Percentiles rank a stretch among this genome's conserved stretches.
phyloP scores from a whole-genome alignment of 2,888 invertebrate genomes.

The Sussaba pulchella region DNA sequence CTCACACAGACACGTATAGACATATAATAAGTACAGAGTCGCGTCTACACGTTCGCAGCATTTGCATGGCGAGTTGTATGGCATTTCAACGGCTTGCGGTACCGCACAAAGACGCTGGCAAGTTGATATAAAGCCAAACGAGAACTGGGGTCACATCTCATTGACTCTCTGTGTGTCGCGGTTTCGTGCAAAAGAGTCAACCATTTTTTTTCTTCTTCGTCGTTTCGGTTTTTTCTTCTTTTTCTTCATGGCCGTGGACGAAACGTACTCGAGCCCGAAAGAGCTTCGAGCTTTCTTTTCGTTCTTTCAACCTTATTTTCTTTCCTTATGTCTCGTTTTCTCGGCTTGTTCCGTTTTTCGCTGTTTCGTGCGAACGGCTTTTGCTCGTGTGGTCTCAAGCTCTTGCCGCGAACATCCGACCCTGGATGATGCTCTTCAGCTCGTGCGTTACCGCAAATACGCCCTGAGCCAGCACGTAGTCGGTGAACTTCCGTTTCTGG shows the following conservation, averaged over 20 bases:
- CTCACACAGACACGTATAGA: too few relatives aligned
- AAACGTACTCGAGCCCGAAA: not conserved
- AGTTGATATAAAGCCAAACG: slow-evolving; percentile 16
- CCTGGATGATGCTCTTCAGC: slow-evolving; percentile 4
- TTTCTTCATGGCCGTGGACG: not conserved
- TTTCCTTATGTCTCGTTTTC: not conserved
- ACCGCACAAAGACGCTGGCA: slow-evolving; percentile 19
- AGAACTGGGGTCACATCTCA: slow-evolving; percentile 25
- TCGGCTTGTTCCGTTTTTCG: slow-evolving; percentile 12
- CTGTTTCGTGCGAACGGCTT: slow-evolving; percentile 8
- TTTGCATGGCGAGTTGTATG: slow-evolving; percentile 42
- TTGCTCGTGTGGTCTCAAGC: not conserved
- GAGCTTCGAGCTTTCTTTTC: slow-evolving; percentile 22
- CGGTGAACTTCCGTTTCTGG: not conserved
- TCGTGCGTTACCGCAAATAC: slow-evolving; percentile 34
- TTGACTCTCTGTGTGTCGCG: not conserved
- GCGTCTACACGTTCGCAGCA: not conserved
- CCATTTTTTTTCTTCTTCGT: slow-evolving; percentile 51
- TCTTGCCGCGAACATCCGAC: not conserved
- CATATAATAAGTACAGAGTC: not conserved
- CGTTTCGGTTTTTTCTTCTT: too few relatives aligned
- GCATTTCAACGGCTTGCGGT: slow-evolving; percentile 17
- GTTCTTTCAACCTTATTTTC: slow-evolving; percentile 1
- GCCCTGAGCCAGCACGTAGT: slow-evolving; percentile 35
- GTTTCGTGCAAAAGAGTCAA: slow-evolving; percentile 47